Evolutionary conservation across 2,113 vertebrate genomes (phyloP).

Genomic region (Cynocephalus volans): DNA sequence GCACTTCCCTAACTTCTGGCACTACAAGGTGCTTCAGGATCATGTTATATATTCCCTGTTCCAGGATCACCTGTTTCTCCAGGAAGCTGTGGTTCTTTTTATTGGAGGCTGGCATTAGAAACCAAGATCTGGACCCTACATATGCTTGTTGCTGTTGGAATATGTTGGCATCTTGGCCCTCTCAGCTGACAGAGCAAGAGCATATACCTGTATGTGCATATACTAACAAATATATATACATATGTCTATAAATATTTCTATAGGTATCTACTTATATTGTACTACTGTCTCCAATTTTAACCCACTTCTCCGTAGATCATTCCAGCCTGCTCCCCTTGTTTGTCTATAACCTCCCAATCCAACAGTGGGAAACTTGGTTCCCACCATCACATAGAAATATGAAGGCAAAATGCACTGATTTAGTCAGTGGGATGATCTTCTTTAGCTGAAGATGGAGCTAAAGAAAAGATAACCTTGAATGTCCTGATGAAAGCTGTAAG

Average conservation of each 20-base stretch:
- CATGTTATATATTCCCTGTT: not conserved
- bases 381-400: not conserved
- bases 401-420: not conserved
- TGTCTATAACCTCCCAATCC: not conserved
- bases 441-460: not conserved
- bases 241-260: not conserved
- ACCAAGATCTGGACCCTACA: not conserved
- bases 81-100: not conserved
- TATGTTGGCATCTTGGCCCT: not conserved
- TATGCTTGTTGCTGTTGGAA: not conserved
- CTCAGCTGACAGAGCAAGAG: not conserved
- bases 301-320: not conserved
- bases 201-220: not conserved
- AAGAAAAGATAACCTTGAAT: not conserved
- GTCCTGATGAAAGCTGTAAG: not conserved
- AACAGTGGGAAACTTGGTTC: not conserved
- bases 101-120: not conserved
- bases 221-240: not conserved
- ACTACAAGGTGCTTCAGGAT: not conserved
- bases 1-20: not conserved
- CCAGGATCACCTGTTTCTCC: not conserved
- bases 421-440: not conserved
- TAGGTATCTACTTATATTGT: not conserved
- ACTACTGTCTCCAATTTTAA: not conserved
- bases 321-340: not conserved